A percentile compares a stretch with the other conserved stretches of the same genome.
Evolutionary conservation across 2,888 invertebrate genomes (phyloP).

Genomic region (Apodemia zela): DNA sequence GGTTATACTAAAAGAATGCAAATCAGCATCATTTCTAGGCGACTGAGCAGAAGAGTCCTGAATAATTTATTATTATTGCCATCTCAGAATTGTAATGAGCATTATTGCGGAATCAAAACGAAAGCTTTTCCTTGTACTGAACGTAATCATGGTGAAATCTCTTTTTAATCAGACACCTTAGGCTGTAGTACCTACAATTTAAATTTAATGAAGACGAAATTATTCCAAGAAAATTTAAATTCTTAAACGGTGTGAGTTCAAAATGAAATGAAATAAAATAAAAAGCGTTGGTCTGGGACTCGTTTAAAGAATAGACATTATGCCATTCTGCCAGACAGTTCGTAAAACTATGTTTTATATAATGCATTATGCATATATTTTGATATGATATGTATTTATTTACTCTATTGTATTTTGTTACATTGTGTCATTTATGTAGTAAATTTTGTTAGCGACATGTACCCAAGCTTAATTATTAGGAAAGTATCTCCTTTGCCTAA

Average conservation of each 20-base stretch:
- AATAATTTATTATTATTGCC: conserved; percentile 53
- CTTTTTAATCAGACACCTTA: background rate
- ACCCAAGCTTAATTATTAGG: too few relatives aligned
- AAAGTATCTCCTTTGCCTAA: too few relatives aligned
- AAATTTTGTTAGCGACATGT: too few relatives aligned
- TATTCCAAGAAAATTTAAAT: background rate
- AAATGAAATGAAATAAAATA: background rate
- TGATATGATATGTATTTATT: too few relatives aligned
- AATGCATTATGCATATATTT: too few relatives aligned
- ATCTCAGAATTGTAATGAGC: conserved; percentile 36
- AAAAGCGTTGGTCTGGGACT: too few relatives aligned
- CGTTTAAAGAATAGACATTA: too few relatives aligned
- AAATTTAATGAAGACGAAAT: conserved; percentile 3
- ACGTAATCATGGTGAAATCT: conserved; percentile 14
- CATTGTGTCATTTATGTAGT: too few relatives aligned
- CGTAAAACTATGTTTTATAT: too few relatives aligned
- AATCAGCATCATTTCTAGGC: conserved; percentile 16
- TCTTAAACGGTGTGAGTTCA: background rate
- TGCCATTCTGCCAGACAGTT: too few relatives aligned
- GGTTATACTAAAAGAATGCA: background rate
- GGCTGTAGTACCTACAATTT: background rate
- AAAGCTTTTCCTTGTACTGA: conserved; percentile 58
- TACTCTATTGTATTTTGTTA: too few relatives aligned
- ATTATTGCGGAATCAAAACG: conserved; percentile 46
- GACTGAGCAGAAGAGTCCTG: conserved; percentile 29